phyloP scores from a whole-genome alignment of 92 coral and sea anemone genomes.

The Porites divaricata region DNA sequence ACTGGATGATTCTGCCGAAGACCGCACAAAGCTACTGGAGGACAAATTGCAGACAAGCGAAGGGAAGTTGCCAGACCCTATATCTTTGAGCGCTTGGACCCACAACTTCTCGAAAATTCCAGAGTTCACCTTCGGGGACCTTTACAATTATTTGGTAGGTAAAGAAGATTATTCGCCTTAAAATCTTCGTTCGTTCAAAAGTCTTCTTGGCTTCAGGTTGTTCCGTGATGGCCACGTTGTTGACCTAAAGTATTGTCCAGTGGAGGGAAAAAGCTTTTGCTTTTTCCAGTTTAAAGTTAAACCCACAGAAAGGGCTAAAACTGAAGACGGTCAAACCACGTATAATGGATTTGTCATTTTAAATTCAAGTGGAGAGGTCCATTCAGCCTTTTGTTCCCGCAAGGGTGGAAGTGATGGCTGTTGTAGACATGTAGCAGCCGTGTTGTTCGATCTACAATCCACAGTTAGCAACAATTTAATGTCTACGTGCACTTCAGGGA shows the following conservation, averaged over 20 bases:
- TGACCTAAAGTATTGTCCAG: slow-evolving; percentile 44
- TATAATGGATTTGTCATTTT: slow-evolving; percentile 57
- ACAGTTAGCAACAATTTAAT: slow-evolving; percentile 36
- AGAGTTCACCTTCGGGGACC: slow-evolving; percentile 53
- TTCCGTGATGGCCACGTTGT: slow-evolving; percentile 60
- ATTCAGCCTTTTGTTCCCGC: slow-evolving; percentile 54
- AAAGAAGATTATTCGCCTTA: slow-evolving; percentile 54
- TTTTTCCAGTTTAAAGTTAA: slow-evolving; percentile 57
- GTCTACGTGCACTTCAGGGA: slow-evolving; percentile 61
- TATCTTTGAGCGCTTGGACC: slow-evolving; percentile 32
- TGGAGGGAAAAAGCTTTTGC: slow-evolving; percentile 19
- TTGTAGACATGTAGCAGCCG: slow-evolving; percentile 74
- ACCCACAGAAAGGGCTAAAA: slow-evolving; percentile 62
- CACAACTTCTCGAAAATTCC: slow-evolving; percentile 42
- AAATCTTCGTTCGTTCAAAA: slow-evolving; percentile 53
- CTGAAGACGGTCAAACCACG: slow-evolving; percentile 53
- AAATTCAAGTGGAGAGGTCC: slow-evolving; percentile 47
- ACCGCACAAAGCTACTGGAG: slow-evolving; percentile 29
- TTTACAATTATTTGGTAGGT: slow-evolving; percentile 46
- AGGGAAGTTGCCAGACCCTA: slow-evolving; percentile 44
- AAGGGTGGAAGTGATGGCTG: slow-evolving; percentile 72
- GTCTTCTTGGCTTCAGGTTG: slow-evolving; percentile 46
- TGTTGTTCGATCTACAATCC: slow-evolving; percentile 53
- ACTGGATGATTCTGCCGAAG: slow-evolving; percentile 34
- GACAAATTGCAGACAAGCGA: slow-evolving; percentile 35